Conservation (phyloP, 1,140 invertebrate species). For the Diuraphis noxia region DNA sequence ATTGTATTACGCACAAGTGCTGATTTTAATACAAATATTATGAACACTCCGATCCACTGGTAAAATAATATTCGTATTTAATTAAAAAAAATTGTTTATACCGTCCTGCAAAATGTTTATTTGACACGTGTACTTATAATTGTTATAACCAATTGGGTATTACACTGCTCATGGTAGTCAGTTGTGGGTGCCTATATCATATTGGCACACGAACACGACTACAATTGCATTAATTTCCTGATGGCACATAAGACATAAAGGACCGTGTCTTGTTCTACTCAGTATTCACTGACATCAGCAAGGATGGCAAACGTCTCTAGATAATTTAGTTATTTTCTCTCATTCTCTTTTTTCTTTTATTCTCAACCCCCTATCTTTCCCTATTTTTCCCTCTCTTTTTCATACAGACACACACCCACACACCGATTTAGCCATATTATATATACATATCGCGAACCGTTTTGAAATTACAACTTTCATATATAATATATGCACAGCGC, state of each 20-base stretch:
- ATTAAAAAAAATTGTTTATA: neutral
- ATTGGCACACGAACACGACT: neutral
- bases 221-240: neutral
- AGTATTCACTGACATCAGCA: neutral
- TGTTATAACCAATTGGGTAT: too few relatives aligned
- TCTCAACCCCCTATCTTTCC: too few relatives aligned
- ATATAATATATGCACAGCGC: neutral
- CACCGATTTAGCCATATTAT: neutral
- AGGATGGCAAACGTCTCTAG: neutral
- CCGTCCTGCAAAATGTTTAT: neutral
- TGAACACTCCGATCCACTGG: neutral
- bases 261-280: neutral
- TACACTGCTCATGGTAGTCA: neutral
- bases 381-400: too few relatives aligned
- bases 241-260: neutral
- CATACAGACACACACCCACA: neutral
- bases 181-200: neutral
- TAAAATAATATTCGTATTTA: neutral
- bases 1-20: neutral
- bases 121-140: neutral
- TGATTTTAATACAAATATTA: neutral
- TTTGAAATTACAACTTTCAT: neutral
- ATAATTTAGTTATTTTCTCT: neutral
- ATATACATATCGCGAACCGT: neutral
- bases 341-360: neutral